Conservation (phyloP, 2,888 invertebrate species). For the Ectobius pallidus region DNA sequence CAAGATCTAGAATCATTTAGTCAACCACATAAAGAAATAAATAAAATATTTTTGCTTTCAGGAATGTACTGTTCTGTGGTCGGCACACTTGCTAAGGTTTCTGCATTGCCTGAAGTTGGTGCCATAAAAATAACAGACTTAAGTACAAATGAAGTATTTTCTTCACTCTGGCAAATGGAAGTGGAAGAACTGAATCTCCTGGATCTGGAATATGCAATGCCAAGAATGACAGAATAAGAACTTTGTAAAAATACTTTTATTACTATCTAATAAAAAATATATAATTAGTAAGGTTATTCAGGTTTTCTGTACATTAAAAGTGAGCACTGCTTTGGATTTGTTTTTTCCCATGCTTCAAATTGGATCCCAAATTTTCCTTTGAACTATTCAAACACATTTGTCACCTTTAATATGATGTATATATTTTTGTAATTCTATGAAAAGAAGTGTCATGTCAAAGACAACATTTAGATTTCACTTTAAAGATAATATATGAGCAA, state of each 20-base stretch:
- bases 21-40: too few relatives aligned
- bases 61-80: constrained; percentile 43
- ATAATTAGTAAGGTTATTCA: constrained; percentile 17
- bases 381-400: too few relatives aligned
- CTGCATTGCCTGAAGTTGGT: constrained; percentile 43
- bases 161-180: constrained; percentile 44
- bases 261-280: constrained; percentile 34
- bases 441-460: too few relatives aligned
- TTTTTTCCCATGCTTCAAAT: too few relatives aligned
- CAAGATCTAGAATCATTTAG: too few relatives aligned
- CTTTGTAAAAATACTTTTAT: constrained; percentile 30
- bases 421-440: too few relatives aligned
- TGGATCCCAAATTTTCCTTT: too few relatives aligned
- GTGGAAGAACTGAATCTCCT: constrained; percentile 41
- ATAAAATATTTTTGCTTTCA: constrained; percentile 13
- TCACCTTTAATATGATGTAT: too few relatives aligned
- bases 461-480: not conserved
- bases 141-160: constrained; percentile 25
- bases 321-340: constrained; percentile 9
- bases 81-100: constrained; percentile 39
- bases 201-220: constrained; percentile 21
- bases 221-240: not conserved
- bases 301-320: constrained; percentile 26
- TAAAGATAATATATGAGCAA: constrained; percentile 22
- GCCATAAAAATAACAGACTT: constrained; percentile 38